Conservation (phyloP, 2,888 invertebrate genomes). For the Mythimna lalbum region DNA sequence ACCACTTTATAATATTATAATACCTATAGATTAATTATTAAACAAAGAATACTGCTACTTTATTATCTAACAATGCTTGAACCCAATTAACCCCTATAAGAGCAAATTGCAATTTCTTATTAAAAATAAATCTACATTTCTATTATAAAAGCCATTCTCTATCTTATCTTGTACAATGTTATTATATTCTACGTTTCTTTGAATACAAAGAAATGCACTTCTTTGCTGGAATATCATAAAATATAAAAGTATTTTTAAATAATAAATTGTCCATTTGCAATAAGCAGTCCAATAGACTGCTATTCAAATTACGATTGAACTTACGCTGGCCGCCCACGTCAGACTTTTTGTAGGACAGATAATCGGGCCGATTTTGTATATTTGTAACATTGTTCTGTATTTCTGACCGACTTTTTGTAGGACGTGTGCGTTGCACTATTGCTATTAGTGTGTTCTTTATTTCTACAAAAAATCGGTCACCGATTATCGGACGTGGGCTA, state of each 20-base stretch:
- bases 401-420: no score
- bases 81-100: not conserved
- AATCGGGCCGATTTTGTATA: no score
- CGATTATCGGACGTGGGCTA: no score
- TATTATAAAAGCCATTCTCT: constrained; percentile 10
- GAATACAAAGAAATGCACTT: constrained; percentile 28
- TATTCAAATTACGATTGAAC: constrained; percentile 21
- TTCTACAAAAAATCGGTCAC: no score
- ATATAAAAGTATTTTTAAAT: constrained; percentile 13
- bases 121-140: constrained; percentile 13
- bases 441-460: no score
- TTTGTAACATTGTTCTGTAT: no score
- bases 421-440: no score
- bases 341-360: no score
- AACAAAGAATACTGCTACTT: not conserved
- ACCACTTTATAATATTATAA: no score
- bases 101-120: not conserved
- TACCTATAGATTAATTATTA: no score
- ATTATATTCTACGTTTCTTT: constrained; percentile 25
- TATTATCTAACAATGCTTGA: not conserved
- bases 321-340: no score
- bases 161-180: not conserved
- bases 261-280: constrained; percentile 29
- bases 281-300: constrained; percentile 5
- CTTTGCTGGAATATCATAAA: constrained; percentile 10